Percentiles rank a stretch among this genome's conserved stretches.
phyloP scores from a whole-genome alignment of 2,797 vertebrate species.

The Melanotaenia boesemani region DNA sequence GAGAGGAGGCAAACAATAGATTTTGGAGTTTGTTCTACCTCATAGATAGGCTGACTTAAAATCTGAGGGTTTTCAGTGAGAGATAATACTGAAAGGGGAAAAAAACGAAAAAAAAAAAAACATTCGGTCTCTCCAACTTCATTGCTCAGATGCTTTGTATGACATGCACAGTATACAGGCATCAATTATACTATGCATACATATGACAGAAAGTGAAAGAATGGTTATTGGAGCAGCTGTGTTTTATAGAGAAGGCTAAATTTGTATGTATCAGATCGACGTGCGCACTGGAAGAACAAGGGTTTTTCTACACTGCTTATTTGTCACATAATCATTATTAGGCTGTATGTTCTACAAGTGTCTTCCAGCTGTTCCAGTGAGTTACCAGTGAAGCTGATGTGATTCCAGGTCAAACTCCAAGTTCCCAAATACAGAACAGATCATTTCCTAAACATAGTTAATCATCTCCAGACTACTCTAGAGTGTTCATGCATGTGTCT shows the following conservation, averaged over 20 bases:
- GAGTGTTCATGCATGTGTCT: constrained; percentile 39
- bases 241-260: constrained; percentile 32
- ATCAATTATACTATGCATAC: neutral
- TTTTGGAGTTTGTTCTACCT: neutral
- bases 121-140: neutral
- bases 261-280: constrained; percentile 18
- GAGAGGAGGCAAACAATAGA: neutral
- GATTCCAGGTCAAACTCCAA: constrained; percentile 61
- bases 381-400: constrained; percentile 38
- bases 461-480: constrained; percentile 66
- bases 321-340: neutral
- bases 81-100: constrained; percentile 9
- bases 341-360: constrained; percentile 20
- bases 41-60: neutral
- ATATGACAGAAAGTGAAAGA: neutral
- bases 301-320: neutral
- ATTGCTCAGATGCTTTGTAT: constrained; percentile 14
- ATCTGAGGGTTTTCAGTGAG: neutral
- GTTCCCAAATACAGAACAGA: constrained; percentile 66
- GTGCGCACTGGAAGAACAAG: constrained; percentile 18
- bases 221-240: constrained; percentile 8
- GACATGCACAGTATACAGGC: neutral
- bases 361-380: constrained; percentile 31
- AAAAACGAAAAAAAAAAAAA: neutral
- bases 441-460: constrained; percentile 72